phyloP scores from a whole-genome alignment of 2,797 vertebrate species.

The Vireo griseus region DNA sequence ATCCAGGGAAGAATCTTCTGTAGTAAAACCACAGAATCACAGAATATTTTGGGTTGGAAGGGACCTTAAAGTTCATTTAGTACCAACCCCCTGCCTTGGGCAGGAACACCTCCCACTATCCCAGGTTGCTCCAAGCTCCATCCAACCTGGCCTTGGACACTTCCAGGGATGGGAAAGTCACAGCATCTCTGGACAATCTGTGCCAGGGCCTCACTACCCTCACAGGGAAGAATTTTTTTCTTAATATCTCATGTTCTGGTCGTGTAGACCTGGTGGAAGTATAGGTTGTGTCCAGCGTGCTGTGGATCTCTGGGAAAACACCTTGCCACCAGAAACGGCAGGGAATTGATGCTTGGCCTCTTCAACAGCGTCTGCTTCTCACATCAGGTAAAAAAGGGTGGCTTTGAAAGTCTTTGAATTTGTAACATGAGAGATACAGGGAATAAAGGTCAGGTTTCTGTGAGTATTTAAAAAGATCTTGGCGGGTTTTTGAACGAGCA shows the following conservation, averaged over 20 bases:
- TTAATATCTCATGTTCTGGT: background rate
- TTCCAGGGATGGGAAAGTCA: background rate
- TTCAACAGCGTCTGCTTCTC: background rate
- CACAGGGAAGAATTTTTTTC: background rate
- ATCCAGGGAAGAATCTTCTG: background rate
- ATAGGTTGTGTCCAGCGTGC: fast-evolving
- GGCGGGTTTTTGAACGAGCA: background rate
- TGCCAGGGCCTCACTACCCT: background rate
- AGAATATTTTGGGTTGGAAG: background rate
- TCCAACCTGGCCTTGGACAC: background rate
- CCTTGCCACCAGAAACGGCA: background rate
- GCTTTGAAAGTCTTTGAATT: background rate
- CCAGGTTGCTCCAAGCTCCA: fast-evolving
- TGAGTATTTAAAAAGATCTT: background rate
- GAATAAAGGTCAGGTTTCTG: background rate
- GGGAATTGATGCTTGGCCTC: background rate
- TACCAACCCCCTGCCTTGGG: background rate
- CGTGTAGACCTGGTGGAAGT: background rate
- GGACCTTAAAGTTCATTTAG: background rate
- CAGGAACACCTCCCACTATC: background rate
- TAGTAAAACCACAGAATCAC: background rate
- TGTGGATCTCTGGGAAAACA: background rate
- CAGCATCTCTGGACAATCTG: fast-evolving
- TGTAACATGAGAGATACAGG: background rate
- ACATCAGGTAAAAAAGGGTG: background rate